Evolutionary conservation across 2,113 vertebrate species (phyloP), one percentile per base, ranked within the genome.

Genomic region (Grus americana): DNA sequence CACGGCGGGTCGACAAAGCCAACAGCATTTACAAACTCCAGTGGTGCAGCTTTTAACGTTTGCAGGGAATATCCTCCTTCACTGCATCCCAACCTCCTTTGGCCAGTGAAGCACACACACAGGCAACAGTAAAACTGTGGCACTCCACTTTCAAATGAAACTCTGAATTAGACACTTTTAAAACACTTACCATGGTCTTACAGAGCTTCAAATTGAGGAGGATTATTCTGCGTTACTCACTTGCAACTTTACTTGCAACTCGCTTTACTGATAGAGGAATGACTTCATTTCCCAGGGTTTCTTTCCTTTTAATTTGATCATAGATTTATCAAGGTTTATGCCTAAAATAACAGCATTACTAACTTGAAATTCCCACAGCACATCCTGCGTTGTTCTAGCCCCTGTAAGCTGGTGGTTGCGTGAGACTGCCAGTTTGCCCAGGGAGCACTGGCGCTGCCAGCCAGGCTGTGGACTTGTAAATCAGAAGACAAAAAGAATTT

Each of bases 401-500:
- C n/a, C 75, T 20, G 24, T 20, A 76, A 76, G 42, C 63, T 38
- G 62, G 40, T 19, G 0, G 0, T 20, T 57, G 20, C 0, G 0
- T 4, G 58, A 62, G 17, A 24, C 24, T 72, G 71, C 58, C 54
- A 27, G 57, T 55, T 12, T 47, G 83, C 49, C 67, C 27, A 65
- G 67, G 44, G 70, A 94, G n/a, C 72, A 71, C 57, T 17, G 32
- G 74, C 5, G 7, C 79, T 65, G 54, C 89, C 67, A 93, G 79
- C 46, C 27, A 0, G 80, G 65, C 66, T 67, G 36, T 9, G 3
- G 70, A 50, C 80, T 74, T 5, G 0, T 74, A 79, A 63, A 79
- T 10, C 67, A 79, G 30, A 89, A 75, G 81, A 67, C 89, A 93
- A 84, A 82, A 76, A 68, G 87, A 97, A 91, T 75, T 68, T 75